phyloP scores from a whole-genome alignment of 2,888 invertebrate species.

The Suillia variegata region DNA sequence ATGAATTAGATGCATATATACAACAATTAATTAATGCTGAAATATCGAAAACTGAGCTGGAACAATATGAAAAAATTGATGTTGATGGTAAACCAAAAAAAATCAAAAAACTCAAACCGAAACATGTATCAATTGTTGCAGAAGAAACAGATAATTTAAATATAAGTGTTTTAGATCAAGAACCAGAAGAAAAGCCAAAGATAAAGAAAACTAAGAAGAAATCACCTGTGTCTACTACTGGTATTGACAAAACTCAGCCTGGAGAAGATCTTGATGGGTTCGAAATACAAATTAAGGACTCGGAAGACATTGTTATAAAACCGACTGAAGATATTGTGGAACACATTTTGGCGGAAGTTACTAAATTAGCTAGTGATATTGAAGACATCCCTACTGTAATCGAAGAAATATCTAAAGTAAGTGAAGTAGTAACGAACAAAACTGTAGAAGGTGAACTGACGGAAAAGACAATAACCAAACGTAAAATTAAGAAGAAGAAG shows the following conservation, averaged over 20 bases:
- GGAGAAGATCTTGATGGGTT: conserved; percentile 33
- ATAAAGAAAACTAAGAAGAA: conserved; percentile 32
- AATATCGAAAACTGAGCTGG: conserved; percentile 59
- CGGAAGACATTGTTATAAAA: conserved; percentile 24
- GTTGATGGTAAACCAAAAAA: conserved; percentile 53
- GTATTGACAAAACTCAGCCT: conserved; percentile 23
- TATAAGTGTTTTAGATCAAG: conserved; percentile 43
- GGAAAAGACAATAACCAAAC: conserved; percentile 59
- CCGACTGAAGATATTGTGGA: conserved; percentile 14
- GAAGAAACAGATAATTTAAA: conserved; percentile 39
- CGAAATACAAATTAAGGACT: conserved; percentile 29
- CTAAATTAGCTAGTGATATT: conserved; percentile 34
- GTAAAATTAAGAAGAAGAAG: conserved; percentile 61
- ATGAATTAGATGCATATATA: conserved; percentile 57
- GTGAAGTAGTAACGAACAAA: conserved; percentile 43
- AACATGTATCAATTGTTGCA: conserved; percentile 28
- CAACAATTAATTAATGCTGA: conserved; percentile 56
- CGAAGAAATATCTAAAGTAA: conserved; percentile 43
- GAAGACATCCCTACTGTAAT: conserved; percentile 37
- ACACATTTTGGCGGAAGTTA: conserved; percentile 24
- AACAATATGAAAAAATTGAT: conserved; percentile 60
- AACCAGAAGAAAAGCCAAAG: conserved; percentile 39
- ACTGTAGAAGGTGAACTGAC: conserved; percentile 51
- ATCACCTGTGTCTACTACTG: conserved; percentile 21
- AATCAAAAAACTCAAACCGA: conserved; percentile 42